Evolutionary conservation across 1,140 invertebrate species (phyloP).

Genomic region (Aphelenchoides fujianensis): DNA sequence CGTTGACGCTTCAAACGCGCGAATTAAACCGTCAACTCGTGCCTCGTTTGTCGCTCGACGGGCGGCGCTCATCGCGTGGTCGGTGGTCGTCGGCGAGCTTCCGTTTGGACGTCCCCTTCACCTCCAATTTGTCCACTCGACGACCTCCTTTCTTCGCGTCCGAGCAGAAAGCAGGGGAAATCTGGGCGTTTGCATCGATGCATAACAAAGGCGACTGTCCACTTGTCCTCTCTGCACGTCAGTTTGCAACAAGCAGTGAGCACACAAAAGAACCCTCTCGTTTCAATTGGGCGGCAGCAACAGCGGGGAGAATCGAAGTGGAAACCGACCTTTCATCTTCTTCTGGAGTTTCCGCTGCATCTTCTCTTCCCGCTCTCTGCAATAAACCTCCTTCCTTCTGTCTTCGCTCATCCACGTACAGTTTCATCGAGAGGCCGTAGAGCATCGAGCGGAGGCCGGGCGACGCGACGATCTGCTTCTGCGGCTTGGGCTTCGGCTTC

Average conservation of each 20-base stretch:
- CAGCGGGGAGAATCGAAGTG: neutral
- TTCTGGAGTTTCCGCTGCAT: constrained; percentile 29
- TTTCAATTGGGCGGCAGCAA: neutral
- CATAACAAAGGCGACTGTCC: too few species aligned
- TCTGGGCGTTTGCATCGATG: too few species aligned
- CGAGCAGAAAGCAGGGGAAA: too few species aligned
- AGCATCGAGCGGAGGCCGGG: constrained; percentile 26
- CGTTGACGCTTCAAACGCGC: too few species aligned
- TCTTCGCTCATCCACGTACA: constrained; percentile 1
- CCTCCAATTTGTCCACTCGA: neutral
- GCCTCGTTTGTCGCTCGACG: too few species aligned
- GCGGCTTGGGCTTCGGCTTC: neutral
- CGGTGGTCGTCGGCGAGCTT: neutral
- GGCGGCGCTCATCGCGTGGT: neutral
- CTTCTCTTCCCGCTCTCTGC: constrained; percentile 34
- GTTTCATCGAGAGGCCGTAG: constrained; percentile 34
- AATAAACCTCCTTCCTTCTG: too few species aligned
- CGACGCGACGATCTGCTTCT: constrained; percentile 11
- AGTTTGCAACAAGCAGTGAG: too few species aligned
- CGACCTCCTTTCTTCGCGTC: neutral
- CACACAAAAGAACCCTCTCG: too few species aligned
- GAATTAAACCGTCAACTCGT: too few species aligned
- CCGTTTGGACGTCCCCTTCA: neutral
- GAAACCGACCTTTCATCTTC: constrained; percentile 22
- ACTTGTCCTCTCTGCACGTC: too few species aligned